Evolutionary conservation across 37 sponge, comb jelly and placozoan genomes (phyloP), one percentile per base, ranked within the genome.

Genomic region (Halisarca cf. caerulea): DNA sequence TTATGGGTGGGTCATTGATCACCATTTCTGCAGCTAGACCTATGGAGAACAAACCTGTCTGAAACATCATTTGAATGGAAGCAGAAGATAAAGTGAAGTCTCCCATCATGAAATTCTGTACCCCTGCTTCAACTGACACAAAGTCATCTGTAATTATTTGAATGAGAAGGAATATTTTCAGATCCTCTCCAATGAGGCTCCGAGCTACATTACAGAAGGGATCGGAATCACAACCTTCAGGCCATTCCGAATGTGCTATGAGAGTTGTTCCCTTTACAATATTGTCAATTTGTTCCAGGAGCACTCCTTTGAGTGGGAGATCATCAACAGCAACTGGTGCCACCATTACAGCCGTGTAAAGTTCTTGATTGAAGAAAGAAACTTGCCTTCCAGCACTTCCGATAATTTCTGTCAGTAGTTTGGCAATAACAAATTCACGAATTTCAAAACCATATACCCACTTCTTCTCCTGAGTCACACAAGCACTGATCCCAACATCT

Each of bases 111-210:
- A 85, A 47, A 39, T 85, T 44, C 5, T 6, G 0, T 17, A 85
- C 36, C 7, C 11, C 17, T 37, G 79, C 86, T 28, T 37, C 27
- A 7, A 85, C 28, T 8, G 58, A 20, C 33, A 64, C 30, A 43
- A 40, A 5, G 20, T 35, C 21, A 27, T 53, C 32, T n/a, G n/a
- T n/a, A 14, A 47, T 11, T 47, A 47, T 6, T 14, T 47, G 51
- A 11, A 51, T 60, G 25, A 73, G 28, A 59, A 85, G 51, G 17
- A 2, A 24, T 0, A 85, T 33, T 58, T 43, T 78, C 23, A 43
- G 30, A 45, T 78, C 68, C 47, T 45, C 72, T 57, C 86, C 86
- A 77, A 85, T 66, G 1, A 84, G 66, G 40, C 24, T 39, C 41
- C 71, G 33, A 18, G 57, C 51, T 20, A 84, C 51, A 15, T 24